Conservation (phyloP, 92 coral and sea anemone species). For the Meandrina meandrites region DNA sequence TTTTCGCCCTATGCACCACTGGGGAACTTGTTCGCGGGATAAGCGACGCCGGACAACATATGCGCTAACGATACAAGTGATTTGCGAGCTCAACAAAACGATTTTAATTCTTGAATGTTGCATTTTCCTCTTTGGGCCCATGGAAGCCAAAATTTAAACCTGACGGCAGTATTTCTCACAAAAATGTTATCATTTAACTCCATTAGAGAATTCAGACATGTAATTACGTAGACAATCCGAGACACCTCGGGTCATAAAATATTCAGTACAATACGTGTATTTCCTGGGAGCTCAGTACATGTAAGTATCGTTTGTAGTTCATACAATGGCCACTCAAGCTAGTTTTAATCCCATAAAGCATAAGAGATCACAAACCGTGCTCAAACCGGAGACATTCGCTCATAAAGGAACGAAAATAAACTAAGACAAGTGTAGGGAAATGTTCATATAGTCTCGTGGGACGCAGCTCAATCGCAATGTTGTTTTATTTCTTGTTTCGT, state of each 20-base stretch:
- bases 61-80: no score
- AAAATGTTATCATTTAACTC: background rate
- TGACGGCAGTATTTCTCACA: background rate
- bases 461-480: background rate
- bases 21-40: no score
- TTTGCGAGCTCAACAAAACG: no score
- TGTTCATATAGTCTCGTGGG: background rate
- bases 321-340: background rate
- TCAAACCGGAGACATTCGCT: background rate
- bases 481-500: background rate
- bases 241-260: constrained; percentile 11
- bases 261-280: background rate
- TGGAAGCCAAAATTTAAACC: background rate
- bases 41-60: no score
- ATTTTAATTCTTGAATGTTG: background rate
- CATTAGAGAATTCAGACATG: constrained; percentile 2
- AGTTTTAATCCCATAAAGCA: background rate
- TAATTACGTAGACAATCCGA: background rate
- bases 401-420: background rate
- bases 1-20: no score
- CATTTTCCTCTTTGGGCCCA: background rate
- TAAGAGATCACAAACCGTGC: background rate
- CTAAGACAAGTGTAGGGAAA: background rate
- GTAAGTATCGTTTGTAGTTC: background rate
- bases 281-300: background rate